phyloP scores from a whole-genome alignment of 2,888 invertebrate genomes.

The Hermodice carunculata region DNA sequence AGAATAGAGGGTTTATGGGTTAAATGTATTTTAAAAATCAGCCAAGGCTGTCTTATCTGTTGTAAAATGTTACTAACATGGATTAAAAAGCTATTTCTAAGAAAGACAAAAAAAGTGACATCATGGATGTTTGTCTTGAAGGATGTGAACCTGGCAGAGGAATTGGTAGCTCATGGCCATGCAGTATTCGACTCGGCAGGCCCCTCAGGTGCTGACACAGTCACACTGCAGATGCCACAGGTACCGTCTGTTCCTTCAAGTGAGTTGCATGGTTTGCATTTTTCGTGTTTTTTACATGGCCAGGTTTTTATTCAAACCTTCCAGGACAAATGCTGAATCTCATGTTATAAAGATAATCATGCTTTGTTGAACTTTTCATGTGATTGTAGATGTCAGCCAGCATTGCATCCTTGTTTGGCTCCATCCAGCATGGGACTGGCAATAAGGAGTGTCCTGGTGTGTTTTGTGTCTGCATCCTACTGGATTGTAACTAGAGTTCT shows the following conservation, averaged over 20 bases:
- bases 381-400: slow-evolving; percentile 11
- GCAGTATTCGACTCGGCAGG: not conserved
- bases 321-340: no score
- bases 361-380: not conserved
- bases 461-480: no score
- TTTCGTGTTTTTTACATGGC: no score
- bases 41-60: no score
- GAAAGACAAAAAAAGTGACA: not conserved
- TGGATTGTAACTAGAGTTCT: no score
- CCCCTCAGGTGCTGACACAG: not conserved
- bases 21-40: not conserved
- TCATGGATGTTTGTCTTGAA: not conserved
- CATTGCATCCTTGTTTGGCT: slow-evolving; percentile 21
- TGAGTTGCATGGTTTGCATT: no score
- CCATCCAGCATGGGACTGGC: slow-evolving; percentile 24
- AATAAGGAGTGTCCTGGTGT: no score
- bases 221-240: not conserved
- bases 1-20: not conserved
- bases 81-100: no score
- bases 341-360: no score
- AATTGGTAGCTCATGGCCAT: not conserved
- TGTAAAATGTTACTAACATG: no score
- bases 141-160: slow-evolving; percentile 1
- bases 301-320: no score
- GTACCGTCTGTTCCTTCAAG: no score